These are phyloP conservation scores for Drosophila antonietae DNA, from an alignment of 2,888 invertebrate species.

Conservation along the genomic window DNA sequence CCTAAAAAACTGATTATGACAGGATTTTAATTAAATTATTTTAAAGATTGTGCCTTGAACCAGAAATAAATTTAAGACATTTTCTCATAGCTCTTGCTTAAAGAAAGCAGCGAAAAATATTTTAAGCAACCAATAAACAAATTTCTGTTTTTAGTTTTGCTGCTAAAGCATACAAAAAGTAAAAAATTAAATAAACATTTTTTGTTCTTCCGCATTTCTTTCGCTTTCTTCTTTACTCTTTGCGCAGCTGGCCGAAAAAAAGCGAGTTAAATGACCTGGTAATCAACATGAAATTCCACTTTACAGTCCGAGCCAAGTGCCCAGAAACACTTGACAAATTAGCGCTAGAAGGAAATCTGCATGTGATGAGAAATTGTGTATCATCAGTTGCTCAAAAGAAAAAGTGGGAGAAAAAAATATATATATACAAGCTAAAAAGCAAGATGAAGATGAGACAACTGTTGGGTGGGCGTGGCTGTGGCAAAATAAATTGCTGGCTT, in stretches of 20 bases:
- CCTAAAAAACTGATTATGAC: too few relatives aligned
- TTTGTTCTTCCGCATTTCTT: constrained; percentile 3
- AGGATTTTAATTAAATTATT: too few relatives aligned
- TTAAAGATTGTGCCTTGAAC: too few relatives aligned
- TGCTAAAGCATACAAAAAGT: not conserved
- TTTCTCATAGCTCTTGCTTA: not conserved
- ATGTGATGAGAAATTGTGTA: constrained; percentile 68
- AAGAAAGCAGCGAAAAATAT: too few relatives aligned
- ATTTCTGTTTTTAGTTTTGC: not conserved
- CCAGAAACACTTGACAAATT: constrained; percentile 72
- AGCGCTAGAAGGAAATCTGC: constrained; percentile 52
- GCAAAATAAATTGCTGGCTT: constrained; percentile 77
- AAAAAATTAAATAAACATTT: not conserved
- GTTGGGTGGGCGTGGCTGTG: constrained; percentile 13
- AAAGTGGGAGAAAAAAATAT: constrained; percentile 19
- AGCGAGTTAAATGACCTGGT: constrained; percentile 62
- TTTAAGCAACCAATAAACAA: not conserved
- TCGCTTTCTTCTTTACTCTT: not conserved
- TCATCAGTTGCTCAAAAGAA: constrained; percentile 55
- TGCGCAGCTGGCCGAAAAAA: constrained; percentile 11
- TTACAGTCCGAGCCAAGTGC: constrained; percentile 24
- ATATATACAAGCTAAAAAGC: not conserved
- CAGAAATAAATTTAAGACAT: too few relatives aligned
- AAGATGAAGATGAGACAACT: constrained; percentile 2
- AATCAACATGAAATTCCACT: constrained; percentile 39